A percentile compares a stretch with the other conserved stretches of the same genome.
Conservation (phyloP, 2,113 vertebrate species). For the Patagioenas fasciata region DNA sequence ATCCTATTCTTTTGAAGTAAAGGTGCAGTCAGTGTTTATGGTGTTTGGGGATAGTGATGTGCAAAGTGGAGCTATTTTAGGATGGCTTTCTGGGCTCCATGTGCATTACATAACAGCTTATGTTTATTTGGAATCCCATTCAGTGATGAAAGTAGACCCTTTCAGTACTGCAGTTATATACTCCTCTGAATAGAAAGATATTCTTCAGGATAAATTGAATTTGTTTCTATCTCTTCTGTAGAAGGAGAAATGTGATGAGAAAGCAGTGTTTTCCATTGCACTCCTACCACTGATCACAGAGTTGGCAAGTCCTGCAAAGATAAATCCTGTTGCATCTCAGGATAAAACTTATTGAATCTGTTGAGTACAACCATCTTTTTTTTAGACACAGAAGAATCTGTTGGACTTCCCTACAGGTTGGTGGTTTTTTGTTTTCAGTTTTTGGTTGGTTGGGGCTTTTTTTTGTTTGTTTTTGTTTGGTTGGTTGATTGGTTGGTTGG, state of each 20-base stretch:
- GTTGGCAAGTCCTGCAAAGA: background rate
- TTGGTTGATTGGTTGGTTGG: background rate
- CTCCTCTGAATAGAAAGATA: background rate
- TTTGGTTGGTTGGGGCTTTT: background rate
- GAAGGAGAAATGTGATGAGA: background rate
- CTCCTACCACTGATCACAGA: background rate
- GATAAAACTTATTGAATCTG: background rate
- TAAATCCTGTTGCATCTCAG: background rate
- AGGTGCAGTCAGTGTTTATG: fast-evolving
- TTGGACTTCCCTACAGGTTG: background rate
- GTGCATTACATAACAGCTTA: background rate
- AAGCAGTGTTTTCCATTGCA: background rate
- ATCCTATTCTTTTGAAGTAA: background rate
- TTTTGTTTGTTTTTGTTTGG: no score
- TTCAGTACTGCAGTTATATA: background rate
- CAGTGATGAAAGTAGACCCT: background rate
- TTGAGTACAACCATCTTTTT: background rate
- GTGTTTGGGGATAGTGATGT: background rate
- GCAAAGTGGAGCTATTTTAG: background rate
- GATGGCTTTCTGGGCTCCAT: background rate
- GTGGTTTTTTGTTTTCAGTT: background rate
- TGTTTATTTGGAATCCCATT: background rate
- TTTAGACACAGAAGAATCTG: background rate
- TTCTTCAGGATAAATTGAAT: background rate
- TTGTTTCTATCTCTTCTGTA: background rate